phyloP scores from a whole-genome alignment of 2,888 invertebrate genomes.

The Onthophagus sagittarius region DNA sequence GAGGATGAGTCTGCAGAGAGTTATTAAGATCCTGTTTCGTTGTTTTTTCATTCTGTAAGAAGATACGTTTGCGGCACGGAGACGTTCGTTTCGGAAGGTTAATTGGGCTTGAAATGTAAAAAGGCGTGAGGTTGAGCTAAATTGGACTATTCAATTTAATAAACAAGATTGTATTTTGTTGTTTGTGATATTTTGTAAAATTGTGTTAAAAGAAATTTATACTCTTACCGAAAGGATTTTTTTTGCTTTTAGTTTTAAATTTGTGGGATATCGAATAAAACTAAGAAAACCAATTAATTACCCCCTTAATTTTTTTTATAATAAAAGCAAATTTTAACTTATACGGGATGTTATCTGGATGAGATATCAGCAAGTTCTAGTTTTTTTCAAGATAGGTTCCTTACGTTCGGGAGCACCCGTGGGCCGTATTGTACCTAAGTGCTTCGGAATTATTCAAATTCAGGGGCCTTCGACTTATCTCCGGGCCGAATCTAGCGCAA shows the following conservation, averaged over 20 bases:
- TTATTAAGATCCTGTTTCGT: neutral
- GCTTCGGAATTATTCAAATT: conserved; percentile 11
- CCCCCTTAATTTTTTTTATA: neutral
- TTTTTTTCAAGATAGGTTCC: neutral
- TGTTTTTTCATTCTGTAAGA: neutral
- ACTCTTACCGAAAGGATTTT: no score
- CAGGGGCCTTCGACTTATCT: conserved; percentile 14
- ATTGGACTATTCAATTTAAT: neutral
- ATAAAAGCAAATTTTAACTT: neutral
- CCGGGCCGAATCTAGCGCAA: conserved; percentile 18
- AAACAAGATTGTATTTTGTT: no score
- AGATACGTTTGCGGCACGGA: neutral
- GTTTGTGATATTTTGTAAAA: no score
- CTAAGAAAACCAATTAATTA: neutral
- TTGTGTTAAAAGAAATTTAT: no score
- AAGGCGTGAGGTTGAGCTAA: neutral
- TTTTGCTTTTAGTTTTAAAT: neutral
- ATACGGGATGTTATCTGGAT: conserved; percentile 23
- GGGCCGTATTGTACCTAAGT: conserved; percentile 1
- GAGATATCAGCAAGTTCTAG: neutral
- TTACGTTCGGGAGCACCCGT: neutral
- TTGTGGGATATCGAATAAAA: neutral
- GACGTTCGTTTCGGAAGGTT: neutral
- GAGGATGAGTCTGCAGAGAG: neutral
- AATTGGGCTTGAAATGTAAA: neutral